Base-by-base conservation (phyloP, 1,140 invertebrate genomes). In the Neodiprion pinetum region DNA sequence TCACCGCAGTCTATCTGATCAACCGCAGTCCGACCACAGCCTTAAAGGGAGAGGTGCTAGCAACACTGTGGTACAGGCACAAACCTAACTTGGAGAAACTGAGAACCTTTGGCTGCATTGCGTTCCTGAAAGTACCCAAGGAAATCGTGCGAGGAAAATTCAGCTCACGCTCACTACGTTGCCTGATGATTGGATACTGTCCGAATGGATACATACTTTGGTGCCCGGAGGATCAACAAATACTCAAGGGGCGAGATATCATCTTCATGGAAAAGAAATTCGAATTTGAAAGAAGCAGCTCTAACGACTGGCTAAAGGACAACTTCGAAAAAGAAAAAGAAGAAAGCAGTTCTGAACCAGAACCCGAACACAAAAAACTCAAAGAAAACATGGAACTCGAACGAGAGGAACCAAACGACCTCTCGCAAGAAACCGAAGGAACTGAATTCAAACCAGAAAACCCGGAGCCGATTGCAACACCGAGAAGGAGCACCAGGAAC, bases 1-100 rank as follows among this genome's bases (percentile, higher is more conserved):
- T 17, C 17, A 82, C 82, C 48, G 81, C 80, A 1, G 75, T 74
- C 10, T 83, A 85, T 67, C 72, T 83, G 40, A 78, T 81, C 67
- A 85, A 86, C 72, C 49, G 77, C 17, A 72, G 77, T 49, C 77
- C 75, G 8, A 78, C 75, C 1, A 14, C 67, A 10, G 73, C 67
- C 12, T 47, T 76, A 10, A 49, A 76, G 1, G 72, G 68, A 17
- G 75, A 79, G 47, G 40, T 81, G 11, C 75, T 74, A 65, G 76
- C 79, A 11, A 53, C 21, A 17, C 53, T 74, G 48, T 80, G 75
- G 74, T 78, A 74, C 67, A 68, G 68, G n/a, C 50, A 72, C 11
- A 76, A 75, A 50, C 76, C 77, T 9, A 72, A 72, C 61, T 53
- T 80, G 7, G 75, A 72, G 40, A 79, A 80, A 67, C 65, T 80